phyloP scores from a whole-genome alignment of 2,797 vertebrate genomes.

The Thripadectes ignobilis region DNA sequence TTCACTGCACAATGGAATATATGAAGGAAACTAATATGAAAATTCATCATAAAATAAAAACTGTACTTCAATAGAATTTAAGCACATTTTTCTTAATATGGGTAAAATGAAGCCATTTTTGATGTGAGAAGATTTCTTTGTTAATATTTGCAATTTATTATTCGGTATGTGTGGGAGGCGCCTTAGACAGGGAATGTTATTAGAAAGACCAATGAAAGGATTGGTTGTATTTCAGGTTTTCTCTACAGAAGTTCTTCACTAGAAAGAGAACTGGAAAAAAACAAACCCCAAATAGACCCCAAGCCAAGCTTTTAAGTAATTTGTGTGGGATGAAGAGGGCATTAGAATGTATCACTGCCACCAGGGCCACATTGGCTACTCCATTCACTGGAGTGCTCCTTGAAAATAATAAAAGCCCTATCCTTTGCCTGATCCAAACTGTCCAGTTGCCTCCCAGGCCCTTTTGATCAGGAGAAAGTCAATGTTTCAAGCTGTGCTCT shows the following conservation, averaged over 20 bases:
- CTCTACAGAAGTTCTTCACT: constrained; percentile 22
- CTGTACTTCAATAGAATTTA: not conserved
- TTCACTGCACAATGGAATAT: not conserved
- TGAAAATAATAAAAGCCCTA: constrained; percentile 62
- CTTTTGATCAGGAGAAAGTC: constrained; percentile 73
- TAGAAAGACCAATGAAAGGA: not conserved
- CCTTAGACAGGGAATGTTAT: not conserved
- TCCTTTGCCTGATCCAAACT: constrained; percentile 57
- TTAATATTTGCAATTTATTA: not conserved
- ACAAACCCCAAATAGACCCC: not conserved
- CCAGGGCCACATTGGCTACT: not conserved
- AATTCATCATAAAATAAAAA: not conserved
- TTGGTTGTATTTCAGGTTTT: constrained; percentile 22
- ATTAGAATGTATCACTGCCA: not conserved
- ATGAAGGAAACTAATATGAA: not conserved
- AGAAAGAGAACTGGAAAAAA: not conserved
- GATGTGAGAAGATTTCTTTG: not conserved
- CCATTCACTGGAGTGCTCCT: constrained; percentile 12
- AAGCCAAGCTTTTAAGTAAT: constrained; percentile 7
- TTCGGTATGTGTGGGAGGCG: not conserved
- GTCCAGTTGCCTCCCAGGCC: constrained; percentile 54
- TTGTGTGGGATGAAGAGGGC: constrained; percentile 1
- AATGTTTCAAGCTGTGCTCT: constrained; percentile 69
- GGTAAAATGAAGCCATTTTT: not conserved
- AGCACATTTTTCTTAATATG: not conserved